Base-by-base conservation (phyloP, 2,888 invertebrate genomes). In the Troides helena region DNA sequence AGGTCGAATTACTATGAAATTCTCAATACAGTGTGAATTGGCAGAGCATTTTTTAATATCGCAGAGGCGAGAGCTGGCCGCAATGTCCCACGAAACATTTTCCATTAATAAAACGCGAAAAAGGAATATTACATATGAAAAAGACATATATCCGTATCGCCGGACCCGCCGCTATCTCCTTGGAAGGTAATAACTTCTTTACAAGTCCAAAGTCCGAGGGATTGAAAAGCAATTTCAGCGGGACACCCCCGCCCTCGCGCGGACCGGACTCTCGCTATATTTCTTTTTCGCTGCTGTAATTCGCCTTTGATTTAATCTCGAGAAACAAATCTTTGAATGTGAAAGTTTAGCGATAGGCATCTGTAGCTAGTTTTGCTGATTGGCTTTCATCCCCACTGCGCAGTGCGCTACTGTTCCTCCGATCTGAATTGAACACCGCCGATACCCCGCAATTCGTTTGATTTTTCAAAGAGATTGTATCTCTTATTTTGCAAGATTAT, bases 171-270 rank as follows among this genome's bases (percentile, higher is more conserved):
- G 92, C 91, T 92, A 92, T 92, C 92, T 93, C 86, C 88, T 88
- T 84, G 88, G 91, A 92, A 93, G 93, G 93, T 93, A 93, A 93
- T 93, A 93, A 93, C 93, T 93, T 93, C 93, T 93, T 93, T 93
- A 93, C 93, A 93, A 93, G 93, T 93, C 93, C 92, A 93, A 93
- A 93, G 93, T 93, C 93, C 93, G 93, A 92, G 93, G 93, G 93
- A 93, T 93, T 93, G 93, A 92, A 93, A 93, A 93, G 93, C 93
- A 93, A 93, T 93, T 93, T 93, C 93, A 92, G 89, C 87, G 88
- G 89, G 90, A 91, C 93, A 91, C 92, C 92, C 88, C 90, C 90
- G 86, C 87, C 88, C 89, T 85, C 82, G 81, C 80, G 85, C 86
- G 83, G 88, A 86, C 89, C 89, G 90, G 88, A 87, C 89, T 87